A percentile compares a stretch with the other conserved stretches of the same genome.
These are phyloP conservation scores for Leucopternis melanops DNA, from an alignment of 2,113 vertebrate species.

Conservation along the genomic window DNA sequence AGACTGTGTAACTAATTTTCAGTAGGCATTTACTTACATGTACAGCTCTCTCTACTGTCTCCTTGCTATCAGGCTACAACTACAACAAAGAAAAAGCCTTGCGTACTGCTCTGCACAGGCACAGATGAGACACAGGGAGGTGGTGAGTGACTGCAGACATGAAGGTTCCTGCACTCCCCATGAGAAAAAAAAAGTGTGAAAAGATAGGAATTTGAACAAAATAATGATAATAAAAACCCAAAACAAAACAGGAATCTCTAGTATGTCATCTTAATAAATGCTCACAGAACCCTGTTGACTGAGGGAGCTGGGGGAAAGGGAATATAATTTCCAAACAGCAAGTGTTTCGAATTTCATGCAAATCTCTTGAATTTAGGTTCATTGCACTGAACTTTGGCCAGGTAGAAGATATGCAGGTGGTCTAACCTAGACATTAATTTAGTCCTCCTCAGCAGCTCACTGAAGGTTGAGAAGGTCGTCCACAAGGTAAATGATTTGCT, in stretches of 20 bases:
- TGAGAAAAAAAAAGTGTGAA: not conserved
- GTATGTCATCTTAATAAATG: rapidly evolving
- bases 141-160: not conserved
- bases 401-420: not conserved
- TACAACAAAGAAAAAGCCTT: not conserved
- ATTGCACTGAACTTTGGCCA: not conserved
- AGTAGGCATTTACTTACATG: not conserved
- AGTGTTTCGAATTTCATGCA: not conserved
- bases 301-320: not conserved
- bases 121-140: not conserved
- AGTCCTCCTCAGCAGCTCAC: not conserved
- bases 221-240: not conserved
- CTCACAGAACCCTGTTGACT: not conserved
- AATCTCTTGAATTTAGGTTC: not conserved
- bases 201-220: not conserved
- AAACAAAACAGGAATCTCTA: not conserved
- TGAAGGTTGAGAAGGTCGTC: not conserved
- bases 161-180: not conserved
- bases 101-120: not conserved
- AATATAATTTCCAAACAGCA: not conserved
- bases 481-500: rapidly evolving
- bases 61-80: not conserved
- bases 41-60: not conserved
- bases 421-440: not conserved
- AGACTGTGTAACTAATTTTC: not conserved